Percentiles rank a stretch among this genome's conserved stretches.
Conservation (phyloP, 2,888 invertebrate species). For the Mythimna pallens region DNA sequence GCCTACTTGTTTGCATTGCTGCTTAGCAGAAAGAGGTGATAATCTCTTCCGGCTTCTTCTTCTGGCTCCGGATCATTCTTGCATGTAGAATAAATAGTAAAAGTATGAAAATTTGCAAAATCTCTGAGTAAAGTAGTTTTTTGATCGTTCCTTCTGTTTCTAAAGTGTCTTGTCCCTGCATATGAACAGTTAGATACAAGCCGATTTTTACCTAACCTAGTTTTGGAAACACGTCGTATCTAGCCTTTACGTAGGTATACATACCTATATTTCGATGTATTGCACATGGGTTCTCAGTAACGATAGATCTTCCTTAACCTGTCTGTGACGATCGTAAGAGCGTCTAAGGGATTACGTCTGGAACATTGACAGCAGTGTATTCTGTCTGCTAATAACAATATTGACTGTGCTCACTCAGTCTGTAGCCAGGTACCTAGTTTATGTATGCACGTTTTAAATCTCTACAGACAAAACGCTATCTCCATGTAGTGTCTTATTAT, state of each 20-base stretch:
- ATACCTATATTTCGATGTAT: neutral
- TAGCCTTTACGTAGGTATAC: neutral
- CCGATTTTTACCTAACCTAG: neutral
- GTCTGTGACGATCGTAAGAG: conserved; percentile 16
- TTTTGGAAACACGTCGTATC: neutral
- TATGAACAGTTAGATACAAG: neutral
- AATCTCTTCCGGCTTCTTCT: too few species aligned
- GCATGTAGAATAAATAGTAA: too few species aligned
- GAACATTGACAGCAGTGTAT: conserved; percentile 11
- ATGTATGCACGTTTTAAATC: conserved; percentile 1
- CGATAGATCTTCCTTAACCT: conserved; percentile 12
- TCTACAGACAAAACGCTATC: too few species aligned
- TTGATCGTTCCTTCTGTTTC: neutral
- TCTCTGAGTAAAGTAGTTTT: neutral
- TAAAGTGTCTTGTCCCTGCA: neutral
- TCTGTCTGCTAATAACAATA: conserved; percentile 25
- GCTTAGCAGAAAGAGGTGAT: too few species aligned
- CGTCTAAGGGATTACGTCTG: conserved; percentile 27
- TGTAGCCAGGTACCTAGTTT: neutral
- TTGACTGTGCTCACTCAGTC: conserved; percentile 21
- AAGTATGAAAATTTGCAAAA: neutral
- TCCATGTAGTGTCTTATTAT: too few species aligned
- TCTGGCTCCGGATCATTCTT: too few species aligned
- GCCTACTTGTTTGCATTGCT: too few species aligned
- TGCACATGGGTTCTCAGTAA: neutral